Base-by-base conservation (phyloP, 2,888 invertebrate species). In the Meiosimyza platycephala region DNA sequence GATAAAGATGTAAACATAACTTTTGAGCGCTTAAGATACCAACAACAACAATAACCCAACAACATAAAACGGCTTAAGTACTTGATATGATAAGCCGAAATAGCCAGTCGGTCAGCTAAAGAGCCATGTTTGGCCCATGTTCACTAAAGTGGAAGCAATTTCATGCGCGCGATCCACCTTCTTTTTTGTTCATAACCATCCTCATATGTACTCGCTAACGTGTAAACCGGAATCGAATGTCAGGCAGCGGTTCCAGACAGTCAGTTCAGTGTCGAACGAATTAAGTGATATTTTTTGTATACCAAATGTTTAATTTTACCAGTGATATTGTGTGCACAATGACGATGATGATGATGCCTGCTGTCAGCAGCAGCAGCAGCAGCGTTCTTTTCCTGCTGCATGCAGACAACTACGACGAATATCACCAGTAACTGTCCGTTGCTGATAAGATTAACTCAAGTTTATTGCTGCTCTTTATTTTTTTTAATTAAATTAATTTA, bases 401-500 rank as follows among this genome's bases (percentile, higher is more conserved):
- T 11, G 28, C 59, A 22, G 16, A n/a, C 57, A 57, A 16, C 57
- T 9, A 22, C 22, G 16, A 40, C 33, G 47, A n/a, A 22, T 64
- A 64, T 64, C 50, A 22, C 51, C 51, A 13, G 18, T 22, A 9
- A 48, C 82, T 81, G 82, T 82, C 82, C 80, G 79, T 80, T 79
- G 79, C 79, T 77, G 83, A 84, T 84, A 84, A 84, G 84, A 84
- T 84, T 83, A 84, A 82, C 78, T 80, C 82, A 83, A 82, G 83
- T 84, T 84, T 84, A 84, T 84, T 79, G 84, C 84, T 81, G 83
- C 84, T 84, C 84, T 84, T 83, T 84, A 83, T 76, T 76, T 76
- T 66, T 68, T 82, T 81, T 83, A 84, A 84, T 84, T 84, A 83
- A 84, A 84, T 84, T 84, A 83, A 84, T 84, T 84, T 83, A 82